A percentile compares a stretch with the other conserved stretches of the same genome.
These are phyloP conservation scores for Folsomia candida DNA, from an alignment of 2,888 invertebrate species.

Conservation along the genomic window DNA sequence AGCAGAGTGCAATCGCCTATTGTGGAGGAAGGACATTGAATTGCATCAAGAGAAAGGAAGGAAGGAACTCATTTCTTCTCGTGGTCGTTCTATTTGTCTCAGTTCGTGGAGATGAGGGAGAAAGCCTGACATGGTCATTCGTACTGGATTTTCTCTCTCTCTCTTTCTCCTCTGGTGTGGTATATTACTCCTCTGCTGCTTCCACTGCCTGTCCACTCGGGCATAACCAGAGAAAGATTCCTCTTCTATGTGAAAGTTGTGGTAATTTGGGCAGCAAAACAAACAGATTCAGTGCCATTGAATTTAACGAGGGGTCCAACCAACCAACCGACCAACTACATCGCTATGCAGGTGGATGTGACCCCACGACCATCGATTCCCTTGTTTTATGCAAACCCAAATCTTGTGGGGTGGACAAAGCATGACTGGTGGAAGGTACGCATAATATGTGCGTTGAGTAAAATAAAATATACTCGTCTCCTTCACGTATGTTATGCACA, in stretches of 20 bases:
- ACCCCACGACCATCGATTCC: too few species aligned
- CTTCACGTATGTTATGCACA: too few species aligned
- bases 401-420: too few species aligned
- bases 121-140: background rate
- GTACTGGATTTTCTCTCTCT: background rate
- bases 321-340: background rate
- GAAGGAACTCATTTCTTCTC: slow-evolving; percentile 17
- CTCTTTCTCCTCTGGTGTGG: background rate
- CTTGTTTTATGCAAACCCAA: too few species aligned
- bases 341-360: too few species aligned
- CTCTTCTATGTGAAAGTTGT: slow-evolving; percentile 10
- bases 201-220: background rate
- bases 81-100: slow-evolving; percentile 14
- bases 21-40: slow-evolving; percentile 7
- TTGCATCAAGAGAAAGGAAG: slow-evolving; percentile 6
- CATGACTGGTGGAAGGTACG: too few species aligned
- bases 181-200: background rate
- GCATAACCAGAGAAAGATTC: slow-evolving; percentile 1
- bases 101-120: background rate
- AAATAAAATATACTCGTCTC: too few species aligned
- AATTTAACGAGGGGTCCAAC: slow-evolving; percentile 5
- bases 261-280: slow-evolving; percentile 11
- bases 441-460: too few species aligned
- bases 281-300: background rate
- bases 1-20: background rate